Evolutionary conservation across 2,797 vertebrate genomes (phyloP), one percentile per base, ranked within the genome.

Genomic region (Siniperca scherzeri): DNA sequence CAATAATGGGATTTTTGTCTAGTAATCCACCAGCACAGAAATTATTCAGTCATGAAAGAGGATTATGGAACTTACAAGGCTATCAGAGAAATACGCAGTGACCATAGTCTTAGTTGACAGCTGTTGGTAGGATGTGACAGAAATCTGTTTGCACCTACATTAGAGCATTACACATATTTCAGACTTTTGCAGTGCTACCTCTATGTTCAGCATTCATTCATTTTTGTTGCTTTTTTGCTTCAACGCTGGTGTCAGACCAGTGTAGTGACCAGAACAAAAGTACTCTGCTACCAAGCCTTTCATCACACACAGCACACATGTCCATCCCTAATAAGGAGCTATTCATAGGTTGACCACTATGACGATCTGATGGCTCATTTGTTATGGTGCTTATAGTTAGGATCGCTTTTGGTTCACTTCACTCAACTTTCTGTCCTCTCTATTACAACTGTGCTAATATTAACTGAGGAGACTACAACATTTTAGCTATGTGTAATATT

Each of bases 31-130:
- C 19, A 42, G 16, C 44, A 67, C 30, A 14, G 22, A 67, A 25
- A 5, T 65, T 60, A 76, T 59, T 76, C 25, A 25, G 46, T 71
- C 66, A 62, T 64, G 46, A 21, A 75, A 56, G 57, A 60, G 61
- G 33, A 75, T 81, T 79, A 64, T 48, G 21, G 30, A 19, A 25
- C 10, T 50, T 59, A 77, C 7, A 30, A 27, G 14, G 8, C 78
- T 13, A 14, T 22, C 12, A 33, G 13, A 57, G 5, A 83, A 76
- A 74, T 76, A 64, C 57, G 11, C 12, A 38, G n/a, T 19, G 13
- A 68, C 48, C 55, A n/a, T 40, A 66, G 61, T 52, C 48, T 19
- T 60, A 66, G 14, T 33, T 36, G 38, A 69, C 30, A 11, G 48
- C 2, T 44, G 21, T 62, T 36, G 42, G 52, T 25, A 6, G 2